Evolutionary conservation across 2,797 vertebrate species (phyloP).

Genomic region (Sylvia borin): DNA sequence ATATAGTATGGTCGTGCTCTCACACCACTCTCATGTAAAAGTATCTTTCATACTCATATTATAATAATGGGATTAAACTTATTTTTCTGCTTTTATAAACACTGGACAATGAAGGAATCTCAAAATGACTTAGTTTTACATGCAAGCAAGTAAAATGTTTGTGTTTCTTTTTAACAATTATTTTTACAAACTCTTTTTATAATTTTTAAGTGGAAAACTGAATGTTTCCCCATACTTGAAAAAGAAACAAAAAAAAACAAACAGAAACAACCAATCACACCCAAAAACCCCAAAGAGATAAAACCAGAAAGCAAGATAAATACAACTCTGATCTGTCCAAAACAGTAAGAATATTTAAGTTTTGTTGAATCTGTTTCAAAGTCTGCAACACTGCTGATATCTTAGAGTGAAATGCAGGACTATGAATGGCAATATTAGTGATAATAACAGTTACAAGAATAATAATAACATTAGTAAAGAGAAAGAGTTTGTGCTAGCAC

Average conservation of each 20-base stretch:
- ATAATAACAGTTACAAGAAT: background rate
- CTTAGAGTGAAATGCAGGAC: background rate
- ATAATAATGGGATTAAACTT: background rate
- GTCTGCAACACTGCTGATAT: background rate
- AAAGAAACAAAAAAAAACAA: background rate
- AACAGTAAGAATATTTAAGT: background rate
- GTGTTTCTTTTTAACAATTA: background rate
- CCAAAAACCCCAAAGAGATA: background rate
- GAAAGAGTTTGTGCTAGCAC: too few species aligned
- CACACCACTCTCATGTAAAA: background rate
- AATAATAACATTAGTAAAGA: background rate
- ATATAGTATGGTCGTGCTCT: fast-evolving
- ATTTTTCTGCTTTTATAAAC: background rate
- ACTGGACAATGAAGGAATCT: background rate
- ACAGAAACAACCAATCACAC: too few species aligned
- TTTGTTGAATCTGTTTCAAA: background rate
- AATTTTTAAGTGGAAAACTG: background rate
- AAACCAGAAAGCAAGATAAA: background rate
- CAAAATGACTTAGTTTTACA: background rate
- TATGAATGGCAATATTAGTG: background rate
- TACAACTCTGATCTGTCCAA: background rate
- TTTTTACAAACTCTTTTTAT: background rate
- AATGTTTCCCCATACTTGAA: background rate
- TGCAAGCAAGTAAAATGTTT: background rate
- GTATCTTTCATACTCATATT: background rate